A percentile compares a stretch with the other conserved stretches of the same genome.
Evolutionary conservation across 2,888 invertebrate species (phyloP).

Genomic region (Polyploca ridens): DNA sequence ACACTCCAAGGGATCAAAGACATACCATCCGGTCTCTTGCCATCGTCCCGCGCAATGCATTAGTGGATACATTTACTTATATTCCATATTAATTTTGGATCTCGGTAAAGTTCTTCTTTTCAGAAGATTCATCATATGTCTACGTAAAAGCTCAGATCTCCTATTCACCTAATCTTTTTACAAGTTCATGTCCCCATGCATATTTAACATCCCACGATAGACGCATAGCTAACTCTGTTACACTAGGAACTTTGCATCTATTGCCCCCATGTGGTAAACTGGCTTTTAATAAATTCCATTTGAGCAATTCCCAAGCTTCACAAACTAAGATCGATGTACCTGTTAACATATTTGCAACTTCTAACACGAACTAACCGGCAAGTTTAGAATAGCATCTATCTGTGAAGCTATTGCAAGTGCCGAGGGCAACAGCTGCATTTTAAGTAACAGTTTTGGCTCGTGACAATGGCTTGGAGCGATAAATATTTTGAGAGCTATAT

Average conservation of each 20-base stretch:
- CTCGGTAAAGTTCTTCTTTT: too few relatives aligned
- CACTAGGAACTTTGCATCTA: conserved; percentile 11
- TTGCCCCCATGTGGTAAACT: conserved; percentile 31
- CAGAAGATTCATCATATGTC: neutral
- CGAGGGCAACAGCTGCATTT: conserved; percentile 34
- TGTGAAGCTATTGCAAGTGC: conserved; percentile 26
- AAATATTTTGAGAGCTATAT: neutral
- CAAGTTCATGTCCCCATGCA: neutral
- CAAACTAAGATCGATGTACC: conserved; percentile 59
- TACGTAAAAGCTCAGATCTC: neutral
- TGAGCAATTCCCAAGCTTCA: conserved; percentile 50
- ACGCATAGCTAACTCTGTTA: conserved; percentile 12
- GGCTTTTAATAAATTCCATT: conserved; percentile 55
- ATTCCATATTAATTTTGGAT: too few relatives aligned
- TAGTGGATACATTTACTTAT: too few relatives aligned
- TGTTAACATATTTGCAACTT: conserved; percentile 58
- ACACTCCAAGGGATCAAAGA: too few relatives aligned
- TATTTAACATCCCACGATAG: conserved; percentile 6
- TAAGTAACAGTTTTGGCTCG: conserved; percentile 12
- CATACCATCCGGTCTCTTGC: too few relatives aligned
- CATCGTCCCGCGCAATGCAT: too few relatives aligned
- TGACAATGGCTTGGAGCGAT: neutral
- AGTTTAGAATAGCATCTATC: conserved; percentile 32
- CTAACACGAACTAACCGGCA: conserved; percentile 26
- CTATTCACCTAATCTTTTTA: neutral